Evolutionary conservation across 2,888 invertebrate species (phyloP), one percentile per base, ranked within the genome.

Genomic region (Scotopteryx bipunctaria): DNA sequence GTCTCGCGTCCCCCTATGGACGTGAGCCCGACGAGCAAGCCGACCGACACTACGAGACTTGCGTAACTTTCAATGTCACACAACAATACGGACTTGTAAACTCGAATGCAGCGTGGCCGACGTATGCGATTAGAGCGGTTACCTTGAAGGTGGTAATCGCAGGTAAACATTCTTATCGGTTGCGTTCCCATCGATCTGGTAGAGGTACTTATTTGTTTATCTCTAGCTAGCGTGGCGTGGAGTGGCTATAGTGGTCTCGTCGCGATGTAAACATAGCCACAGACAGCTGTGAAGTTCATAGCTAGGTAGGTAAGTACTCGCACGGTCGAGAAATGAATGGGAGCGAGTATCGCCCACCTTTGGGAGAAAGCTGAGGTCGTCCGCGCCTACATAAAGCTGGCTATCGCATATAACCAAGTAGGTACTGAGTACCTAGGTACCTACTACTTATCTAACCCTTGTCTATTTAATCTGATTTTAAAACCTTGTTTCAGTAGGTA

Each of bases 31-130:
- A 61, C 56, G 50, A 43, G 40, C 60, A 41, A 54, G 37, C 47
- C 25, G 27, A 27, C 27, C 50, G 36, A 48, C 48, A 69, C 75
- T 76, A 71, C 70, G 66, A 62, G 29, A 71, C 86, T 88, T 87
- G 86, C 85, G 83, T 87, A 88, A 88, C 83, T 83, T 87, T 86
- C 87, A 89, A 90, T 88, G 88, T 88, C 55, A 55, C 25, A 83
- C 81, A 80, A 67, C 64, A 70, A 65, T 61, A 51, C 15, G 46
- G 58, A 53, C 54, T 49, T 57, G 54, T 62, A 61, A 59, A 64
- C 54, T 57, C 45, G 53, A 55, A 62, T 59, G 53, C 50, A 46
- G 46, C 57, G 45, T 51, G 58, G 50, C 55, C 58, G 54, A 56
- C 43, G 59, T 62, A 52, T 56, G 62, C 64, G 64, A 63, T 62